Evolutionary conservation across 2,113 vertebrate genomes (phyloP).

Genomic region (Ceyx melanurus): DNA sequence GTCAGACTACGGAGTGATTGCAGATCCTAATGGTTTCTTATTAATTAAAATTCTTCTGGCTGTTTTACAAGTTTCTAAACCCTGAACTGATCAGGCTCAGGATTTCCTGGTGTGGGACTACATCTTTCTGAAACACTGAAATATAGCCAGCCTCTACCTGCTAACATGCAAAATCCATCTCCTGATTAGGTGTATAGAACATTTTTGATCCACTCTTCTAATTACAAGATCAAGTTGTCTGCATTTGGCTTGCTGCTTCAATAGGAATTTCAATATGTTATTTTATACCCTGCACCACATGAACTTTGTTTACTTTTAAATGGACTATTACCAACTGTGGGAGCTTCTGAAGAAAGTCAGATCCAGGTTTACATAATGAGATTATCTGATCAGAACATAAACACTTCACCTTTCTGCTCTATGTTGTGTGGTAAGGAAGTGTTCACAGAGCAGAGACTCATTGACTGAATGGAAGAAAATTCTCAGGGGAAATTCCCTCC

Average conservation of each 20-base stretch:
- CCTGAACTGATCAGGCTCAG: background rate
- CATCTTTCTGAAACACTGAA: background rate
- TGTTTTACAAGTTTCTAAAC: background rate
- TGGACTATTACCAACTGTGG: background rate
- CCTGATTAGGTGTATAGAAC: background rate
- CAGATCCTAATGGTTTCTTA: background rate
- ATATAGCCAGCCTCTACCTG: background rate
- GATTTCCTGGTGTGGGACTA: background rate
- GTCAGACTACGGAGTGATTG: background rate
- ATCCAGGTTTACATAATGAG: background rate
- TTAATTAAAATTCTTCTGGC: background rate
- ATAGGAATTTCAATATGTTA: background rate
- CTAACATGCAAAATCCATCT: background rate
- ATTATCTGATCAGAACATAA: background rate
- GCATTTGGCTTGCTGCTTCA: constrained; percentile 2
- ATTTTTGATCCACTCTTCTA: background rate
- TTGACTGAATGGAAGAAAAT: background rate
- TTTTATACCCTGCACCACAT: background rate
- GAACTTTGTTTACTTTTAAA: background rate
- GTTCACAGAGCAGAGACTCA: background rate
- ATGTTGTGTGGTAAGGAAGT: background rate
- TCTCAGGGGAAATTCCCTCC: background rate
- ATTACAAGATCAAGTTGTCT: background rate
- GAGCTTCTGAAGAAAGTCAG: background rate
- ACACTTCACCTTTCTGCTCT: background rate